phyloP scores from a whole-genome alignment of 1,140 invertebrate species.

The Drosophila mauritiana region DNA sequence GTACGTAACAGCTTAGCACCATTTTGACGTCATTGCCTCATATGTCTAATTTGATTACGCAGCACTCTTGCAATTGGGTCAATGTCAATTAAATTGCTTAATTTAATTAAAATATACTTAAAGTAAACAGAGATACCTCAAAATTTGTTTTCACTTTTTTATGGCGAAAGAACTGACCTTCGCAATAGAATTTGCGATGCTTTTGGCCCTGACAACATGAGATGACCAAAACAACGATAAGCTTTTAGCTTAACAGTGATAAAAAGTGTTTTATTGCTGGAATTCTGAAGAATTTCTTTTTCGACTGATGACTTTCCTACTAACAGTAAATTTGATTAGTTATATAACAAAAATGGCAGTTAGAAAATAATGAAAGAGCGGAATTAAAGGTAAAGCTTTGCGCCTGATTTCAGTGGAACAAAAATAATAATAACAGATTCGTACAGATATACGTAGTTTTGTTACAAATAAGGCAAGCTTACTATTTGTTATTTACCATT shows the following conservation, averaged over 20 bases:
- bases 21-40: constrained; percentile 49
- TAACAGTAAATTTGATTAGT: neutral
- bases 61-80: constrained; percentile 51
- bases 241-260: constrained; percentile 3
- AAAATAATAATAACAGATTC: neutral
- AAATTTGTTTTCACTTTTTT: constrained; percentile 1
- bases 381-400: too few species aligned
- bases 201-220: constrained; percentile 16
- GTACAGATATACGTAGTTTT: neutral
- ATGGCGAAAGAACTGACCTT: constrained; percentile 41
- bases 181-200: constrained; percentile 39
- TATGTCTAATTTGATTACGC: constrained; percentile 66
- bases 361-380: neutral
- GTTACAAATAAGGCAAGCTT: too few species aligned
- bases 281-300: neutral
- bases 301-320: neutral
- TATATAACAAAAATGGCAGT: neutral
- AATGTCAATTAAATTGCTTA: constrained; percentile 66
- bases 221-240: constrained; percentile 39
- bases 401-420: too few species aligned
- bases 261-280: constrained; percentile 7
- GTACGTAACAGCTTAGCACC: constrained; percentile 9
- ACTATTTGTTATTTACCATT: neutral
- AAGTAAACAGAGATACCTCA: neutral
- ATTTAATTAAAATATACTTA: constrained; percentile 49